A percentile compares a stretch with the other conserved stretches of the same genome.
These are phyloP conservation scores for Hoplostethus atlanticus DNA, from an alignment of 2,797 vertebrate genomes.

Conservation along the genomic window DNA sequence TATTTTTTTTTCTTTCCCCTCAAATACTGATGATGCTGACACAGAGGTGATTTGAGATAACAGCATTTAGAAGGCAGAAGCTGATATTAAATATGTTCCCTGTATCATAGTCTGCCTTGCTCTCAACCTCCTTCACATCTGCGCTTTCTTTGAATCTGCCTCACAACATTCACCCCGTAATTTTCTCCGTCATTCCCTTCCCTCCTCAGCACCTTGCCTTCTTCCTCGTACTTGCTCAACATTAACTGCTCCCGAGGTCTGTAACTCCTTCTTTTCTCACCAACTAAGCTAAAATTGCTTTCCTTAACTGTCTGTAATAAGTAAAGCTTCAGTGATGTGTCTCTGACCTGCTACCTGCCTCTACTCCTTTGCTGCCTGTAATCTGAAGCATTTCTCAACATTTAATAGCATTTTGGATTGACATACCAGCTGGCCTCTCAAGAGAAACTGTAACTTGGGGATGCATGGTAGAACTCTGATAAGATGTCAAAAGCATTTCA, in stretches of 20 bases:
- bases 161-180: conserved; percentile 17
- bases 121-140: background rate
- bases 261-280: conserved; percentile 41
- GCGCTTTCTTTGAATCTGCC: conserved; percentile 39
- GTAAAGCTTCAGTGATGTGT: conserved; percentile 68
- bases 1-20: background rate
- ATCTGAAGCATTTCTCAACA: conserved; percentile 63
- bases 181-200: conserved; percentile 33
- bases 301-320: conserved; percentile 63
- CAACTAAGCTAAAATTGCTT: conserved; percentile 57
- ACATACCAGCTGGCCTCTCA: conserved; percentile 28
- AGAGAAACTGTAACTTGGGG: background rate
- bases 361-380: conserved; percentile 58
- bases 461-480: conserved; percentile 16
- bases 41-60: conserved; percentile 38
- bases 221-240: conserved; percentile 23
- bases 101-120: background rate
- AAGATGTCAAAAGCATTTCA: conserved; percentile 39
- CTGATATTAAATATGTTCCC: conserved; percentile 33
- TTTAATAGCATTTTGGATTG: conserved; percentile 57
- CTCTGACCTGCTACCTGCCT: conserved; percentile 65
- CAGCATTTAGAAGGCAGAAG: conserved; percentile 44
- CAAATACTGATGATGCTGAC: conserved; percentile 37
- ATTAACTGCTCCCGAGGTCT: conserved; percentile 22
- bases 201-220: conserved; percentile 35